Evolutionary conservation across 2,113 vertebrate genomes (phyloP).

Genomic region (Nematolebias whitei): DNA sequence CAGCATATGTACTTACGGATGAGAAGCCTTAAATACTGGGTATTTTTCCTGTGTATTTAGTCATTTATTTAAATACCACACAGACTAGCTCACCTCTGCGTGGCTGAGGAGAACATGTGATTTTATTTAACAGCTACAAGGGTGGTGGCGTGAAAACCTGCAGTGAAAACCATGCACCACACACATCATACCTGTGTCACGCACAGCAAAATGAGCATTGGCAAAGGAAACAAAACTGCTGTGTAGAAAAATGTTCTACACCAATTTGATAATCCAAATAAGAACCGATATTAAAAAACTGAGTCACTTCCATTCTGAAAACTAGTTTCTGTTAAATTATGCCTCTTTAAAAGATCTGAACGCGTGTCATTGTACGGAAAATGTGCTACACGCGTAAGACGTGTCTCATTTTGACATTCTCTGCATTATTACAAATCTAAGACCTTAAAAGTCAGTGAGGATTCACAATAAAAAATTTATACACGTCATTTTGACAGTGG

Average conservation of each 20-base stretch:
- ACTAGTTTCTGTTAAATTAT: too few relatives aligned
- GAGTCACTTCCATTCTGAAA: not conserved
- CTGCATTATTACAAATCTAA: too few relatives aligned
- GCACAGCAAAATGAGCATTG: not conserved
- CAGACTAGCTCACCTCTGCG: not conserved
- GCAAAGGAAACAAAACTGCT: not conserved
- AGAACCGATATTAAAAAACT: not conserved
- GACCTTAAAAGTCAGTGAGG: too few relatives aligned
- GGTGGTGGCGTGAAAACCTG: constrained; percentile 1
- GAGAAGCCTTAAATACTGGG: too few relatives aligned
- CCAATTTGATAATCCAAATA: not conserved
- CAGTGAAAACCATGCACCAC: constrained; percentile 8
- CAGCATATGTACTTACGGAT: too few relatives aligned
- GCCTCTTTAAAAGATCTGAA: too few relatives aligned
- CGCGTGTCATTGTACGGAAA: too few relatives aligned
- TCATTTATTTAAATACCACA: not conserved
- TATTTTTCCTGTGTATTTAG: too few relatives aligned
- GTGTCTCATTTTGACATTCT: too few relatives aligned
- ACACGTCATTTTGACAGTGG: not conserved
- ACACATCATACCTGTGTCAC: not conserved
- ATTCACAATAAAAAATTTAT: constrained; percentile 1
- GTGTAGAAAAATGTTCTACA: not conserved
- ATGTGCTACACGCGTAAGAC: too few relatives aligned
- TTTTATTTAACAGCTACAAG: constrained; percentile 16
- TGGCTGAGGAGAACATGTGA: not conserved